Conservation (phyloP, 2,797 vertebrate species). For the Ctenopoma kingsleyae region DNA sequence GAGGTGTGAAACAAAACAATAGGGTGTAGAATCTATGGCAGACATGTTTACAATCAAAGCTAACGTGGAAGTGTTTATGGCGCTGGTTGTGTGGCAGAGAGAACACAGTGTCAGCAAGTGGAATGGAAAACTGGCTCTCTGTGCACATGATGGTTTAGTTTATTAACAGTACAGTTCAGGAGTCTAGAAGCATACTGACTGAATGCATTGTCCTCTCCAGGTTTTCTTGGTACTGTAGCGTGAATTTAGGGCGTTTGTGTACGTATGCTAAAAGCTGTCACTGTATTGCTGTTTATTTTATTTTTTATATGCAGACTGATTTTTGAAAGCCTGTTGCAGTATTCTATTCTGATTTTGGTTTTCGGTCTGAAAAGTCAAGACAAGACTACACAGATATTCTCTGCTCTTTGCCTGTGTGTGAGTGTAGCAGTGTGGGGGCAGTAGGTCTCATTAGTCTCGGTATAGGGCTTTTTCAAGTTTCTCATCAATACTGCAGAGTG, state of each 20-base stretch:
- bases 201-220: neutral
- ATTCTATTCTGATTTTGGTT: neutral
- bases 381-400: neutral
- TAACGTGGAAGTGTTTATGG: slow-evolving; percentile 22
- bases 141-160: neutral
- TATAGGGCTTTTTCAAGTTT: slow-evolving; percentile 58
- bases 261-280: neutral
- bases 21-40: slow-evolving; percentile 15
- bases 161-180: neutral
- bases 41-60: slow-evolving; percentile 27
- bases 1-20: slow-evolving; percentile 52
- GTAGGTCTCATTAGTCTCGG: slow-evolving; percentile 57
- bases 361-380: slow-evolving; percentile 14
- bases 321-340: neutral
- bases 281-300: neutral
- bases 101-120: slow-evolving; percentile 23
- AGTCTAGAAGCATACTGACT: slow-evolving; percentile 3
- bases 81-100: slow-evolving; percentile 23
- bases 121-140: neutral
- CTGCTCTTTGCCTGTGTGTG: neutral
- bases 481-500: slow-evolving; percentile 74
- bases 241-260: neutral
- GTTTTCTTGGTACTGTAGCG: neutral
- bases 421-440: slow-evolving; percentile 22
- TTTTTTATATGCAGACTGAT: neutral